Evolutionary conservation across 92 coral and sea anemone species (phyloP), one percentile per base, ranked within the genome.

Genomic region (Bergia sp.): DNA sequence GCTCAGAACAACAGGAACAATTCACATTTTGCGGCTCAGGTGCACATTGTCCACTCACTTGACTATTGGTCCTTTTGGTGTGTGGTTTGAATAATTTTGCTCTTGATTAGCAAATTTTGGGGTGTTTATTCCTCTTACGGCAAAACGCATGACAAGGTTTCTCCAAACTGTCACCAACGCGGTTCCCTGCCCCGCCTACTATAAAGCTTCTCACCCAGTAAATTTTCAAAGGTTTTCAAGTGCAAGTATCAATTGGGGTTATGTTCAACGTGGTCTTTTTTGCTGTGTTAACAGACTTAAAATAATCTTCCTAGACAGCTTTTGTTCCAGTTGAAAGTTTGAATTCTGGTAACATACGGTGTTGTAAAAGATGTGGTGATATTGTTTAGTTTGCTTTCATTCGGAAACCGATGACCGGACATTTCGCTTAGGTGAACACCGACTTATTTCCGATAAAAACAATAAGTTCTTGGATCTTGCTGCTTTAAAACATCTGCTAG

Each of bases 401-500:
- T 37, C 76, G 76, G 76, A 72, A 72, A 36, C 49, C 49, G 0
- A 77, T n/a, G 23, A 77, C 57, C 81, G 18, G 81, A 77, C 15
- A 43, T 77, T 42, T 37, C 5, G 16, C 80, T 76, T 76, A 10
- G 16, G 13, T 15, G n/a, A 44, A 43, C 45, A 43, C 58, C 15
- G n/a, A 37, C 45, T 10, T 76, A 16, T 1, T 5, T 7, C 53
- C n/a, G 10, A 40, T 42, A 45, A 13, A 37, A 39, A 10, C 3
- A 18, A 16, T 43, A 8, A 16, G 43, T 77, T 44, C 36, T 39
- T 37, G 29, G 49, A 23, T 77, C 37, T 2, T 42, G 4, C 58
- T 77, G 45, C 57, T 53, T 77, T 77, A 58, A 43, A 77, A 77
- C 81, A 77, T 77, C 81, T 77, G 81, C 29, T 44, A 16, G 49